Evolutionary conservation across 1,140 invertebrate species (phyloP).

Genomic region (Euura lappo): DNA sequence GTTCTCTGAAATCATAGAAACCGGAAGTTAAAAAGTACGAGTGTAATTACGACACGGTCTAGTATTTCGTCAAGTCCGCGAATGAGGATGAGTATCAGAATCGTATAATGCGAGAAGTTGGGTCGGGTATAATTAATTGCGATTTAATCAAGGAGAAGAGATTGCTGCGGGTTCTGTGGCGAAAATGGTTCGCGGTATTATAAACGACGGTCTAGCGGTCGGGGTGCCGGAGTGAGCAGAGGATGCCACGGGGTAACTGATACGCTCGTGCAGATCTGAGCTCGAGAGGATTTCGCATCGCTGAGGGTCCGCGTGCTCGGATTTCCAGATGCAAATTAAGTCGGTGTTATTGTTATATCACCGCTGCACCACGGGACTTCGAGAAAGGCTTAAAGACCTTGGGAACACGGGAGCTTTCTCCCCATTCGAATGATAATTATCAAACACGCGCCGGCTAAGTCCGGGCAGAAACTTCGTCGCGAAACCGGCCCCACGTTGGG

Average conservation of each 20-base stretch:
- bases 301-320: not conserved
- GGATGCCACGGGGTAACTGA: too few relatives aligned
- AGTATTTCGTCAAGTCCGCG: too few relatives aligned
- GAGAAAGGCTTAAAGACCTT: slow-evolving; percentile 10
- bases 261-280: too few relatives aligned
- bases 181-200: not conserved
- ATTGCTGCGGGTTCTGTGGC: not conserved
- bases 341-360: slow-evolving; percentile 33
- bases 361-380: not conserved
- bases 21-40: too few relatives aligned
- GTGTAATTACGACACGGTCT: too few relatives aligned
- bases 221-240: not conserved
- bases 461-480: too few relatives aligned
- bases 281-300: too few relatives aligned
- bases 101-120: too few relatives aligned
- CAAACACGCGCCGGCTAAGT: slow-evolving; percentile 16
- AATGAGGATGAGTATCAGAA: too few relatives aligned
- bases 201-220: not conserved
- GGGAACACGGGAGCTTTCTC: not conserved
- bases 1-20: too few relatives aligned
- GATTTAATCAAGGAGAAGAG: slow-evolving; percentile 7
- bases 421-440: slow-evolving; percentile 13
- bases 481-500: too few relatives aligned
- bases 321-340: slow-evolving; percentile 36
- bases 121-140: not conserved